Evolutionary conservation across 2,797 vertebrate species (phyloP).

Genomic region (Mus caroli): DNA sequence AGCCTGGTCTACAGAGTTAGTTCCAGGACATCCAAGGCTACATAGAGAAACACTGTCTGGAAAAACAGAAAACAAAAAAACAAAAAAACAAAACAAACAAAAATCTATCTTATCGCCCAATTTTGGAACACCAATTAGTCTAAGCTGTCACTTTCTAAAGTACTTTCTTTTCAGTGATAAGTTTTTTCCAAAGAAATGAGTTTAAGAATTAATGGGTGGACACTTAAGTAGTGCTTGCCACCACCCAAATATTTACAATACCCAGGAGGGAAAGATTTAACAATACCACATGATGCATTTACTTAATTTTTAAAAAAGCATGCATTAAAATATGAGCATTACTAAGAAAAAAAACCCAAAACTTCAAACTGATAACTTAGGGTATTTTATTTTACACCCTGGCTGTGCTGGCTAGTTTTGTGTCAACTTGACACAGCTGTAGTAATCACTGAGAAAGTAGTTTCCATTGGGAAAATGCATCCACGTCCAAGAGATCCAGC

Average conservation of each 20-base stretch:
- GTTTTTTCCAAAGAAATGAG: neutral
- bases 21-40: too few relatives aligned
- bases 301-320: too few relatives aligned
- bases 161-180: neutral
- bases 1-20: too few relatives aligned
- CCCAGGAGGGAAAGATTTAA: neutral
- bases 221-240: neutral
- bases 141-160: slow-evolving; percentile 34
- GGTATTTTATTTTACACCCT: slow-evolving; percentile 7
- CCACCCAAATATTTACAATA: slow-evolving; percentile 28
- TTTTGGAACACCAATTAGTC: neutral
- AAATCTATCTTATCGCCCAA: neutral
- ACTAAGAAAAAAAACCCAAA: neutral
- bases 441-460: too few relatives aligned
- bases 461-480: too few relatives aligned
- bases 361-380: neutral
- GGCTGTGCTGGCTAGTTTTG: too few relatives aligned
- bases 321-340: neutral
- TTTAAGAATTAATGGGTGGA: neutral
- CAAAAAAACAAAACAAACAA: too few relatives aligned
- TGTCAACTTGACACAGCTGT: too few relatives aligned
- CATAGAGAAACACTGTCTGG: too few relatives aligned
- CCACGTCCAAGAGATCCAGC: too few relatives aligned
- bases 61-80: too few relatives aligned
- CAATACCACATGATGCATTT: neutral